Conservation (phyloP, 2,113 vertebrate genomes). For the Rhinolophus ferrumequinum region DNA sequence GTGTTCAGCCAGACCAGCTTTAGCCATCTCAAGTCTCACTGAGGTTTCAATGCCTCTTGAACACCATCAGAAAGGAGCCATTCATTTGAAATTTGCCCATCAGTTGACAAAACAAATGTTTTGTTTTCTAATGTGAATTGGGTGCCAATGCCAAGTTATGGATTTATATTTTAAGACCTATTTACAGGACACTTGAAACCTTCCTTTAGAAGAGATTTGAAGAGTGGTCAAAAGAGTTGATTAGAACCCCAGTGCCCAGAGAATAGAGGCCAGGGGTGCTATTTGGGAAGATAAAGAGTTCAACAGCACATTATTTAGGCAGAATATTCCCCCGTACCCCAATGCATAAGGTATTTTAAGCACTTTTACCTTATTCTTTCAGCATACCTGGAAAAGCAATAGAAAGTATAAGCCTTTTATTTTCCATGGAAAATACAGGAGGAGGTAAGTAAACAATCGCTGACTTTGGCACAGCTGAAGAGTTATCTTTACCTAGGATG, state of each 20-base stretch:
- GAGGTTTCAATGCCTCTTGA: not conserved
- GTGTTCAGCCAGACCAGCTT: not conserved
- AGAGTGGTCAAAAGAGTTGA: not conserved
- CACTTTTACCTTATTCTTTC: not conserved
- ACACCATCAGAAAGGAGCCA: not conserved
- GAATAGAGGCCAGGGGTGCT: not conserved
- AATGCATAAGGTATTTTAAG: not conserved
- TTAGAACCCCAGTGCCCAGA: not conserved
- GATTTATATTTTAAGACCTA: constrained; percentile 15
- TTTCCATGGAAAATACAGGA: not conserved
- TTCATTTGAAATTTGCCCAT: not conserved
- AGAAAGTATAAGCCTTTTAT: not conserved
- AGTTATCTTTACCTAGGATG: not conserved
- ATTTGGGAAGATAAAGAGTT: not conserved
- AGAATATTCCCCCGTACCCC: not conserved
- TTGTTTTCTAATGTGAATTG: not conserved
- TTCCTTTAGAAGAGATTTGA: not conserved
- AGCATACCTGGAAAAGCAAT: not conserved
- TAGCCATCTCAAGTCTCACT: not conserved
- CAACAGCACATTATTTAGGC: not conserved
- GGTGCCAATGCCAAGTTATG: not conserved
- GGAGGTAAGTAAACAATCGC: not conserved
- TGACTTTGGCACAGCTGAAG: not conserved
- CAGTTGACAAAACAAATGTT: constrained; percentile 34
- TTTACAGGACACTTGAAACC: not conserved